These are phyloP conservation scores for Microchrysa polita DNA, from an alignment of 2,888 invertebrate species.

Conservation along the genomic window DNA sequence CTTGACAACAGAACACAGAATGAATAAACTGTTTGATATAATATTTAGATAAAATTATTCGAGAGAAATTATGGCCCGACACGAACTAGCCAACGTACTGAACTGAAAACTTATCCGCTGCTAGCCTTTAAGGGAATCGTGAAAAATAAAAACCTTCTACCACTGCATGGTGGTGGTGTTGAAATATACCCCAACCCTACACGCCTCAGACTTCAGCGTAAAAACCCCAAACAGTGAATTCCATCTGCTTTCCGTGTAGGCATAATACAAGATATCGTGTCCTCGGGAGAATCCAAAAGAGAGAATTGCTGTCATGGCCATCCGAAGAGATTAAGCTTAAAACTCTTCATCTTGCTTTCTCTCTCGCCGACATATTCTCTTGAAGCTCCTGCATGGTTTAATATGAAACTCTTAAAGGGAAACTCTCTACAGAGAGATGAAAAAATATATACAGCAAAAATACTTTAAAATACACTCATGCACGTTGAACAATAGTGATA, in stretches of 20 bases:
- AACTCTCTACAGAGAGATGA: not conserved
- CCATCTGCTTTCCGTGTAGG: conserved; percentile 11
- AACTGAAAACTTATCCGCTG: conserved; percentile 49
- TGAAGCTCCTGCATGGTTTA: too few species aligned
- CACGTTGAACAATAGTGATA: conserved; percentile 1
- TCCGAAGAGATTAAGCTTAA: not conserved
- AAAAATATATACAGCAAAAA: not conserved
- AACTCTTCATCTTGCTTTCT: not conserved
- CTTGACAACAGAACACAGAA: conserved; percentile 6
- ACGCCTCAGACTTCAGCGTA: not conserved
- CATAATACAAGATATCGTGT: not conserved
- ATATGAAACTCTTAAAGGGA: not conserved
- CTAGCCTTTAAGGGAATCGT: conserved; percentile 38
- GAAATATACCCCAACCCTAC: conserved; percentile 4
- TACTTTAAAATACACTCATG: conserved; percentile 5
- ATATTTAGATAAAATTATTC: conserved; percentile 45
- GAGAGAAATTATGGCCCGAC: conserved; percentile 50
- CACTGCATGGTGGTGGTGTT: conserved; percentile 35
- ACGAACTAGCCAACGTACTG: conserved; percentile 53
- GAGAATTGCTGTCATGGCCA: not conserved
- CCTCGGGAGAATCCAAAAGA: not conserved
- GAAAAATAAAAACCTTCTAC: conserved; percentile 39
- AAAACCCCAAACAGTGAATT: not conserved
- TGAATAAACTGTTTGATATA: conserved; percentile 33
- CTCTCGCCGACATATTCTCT: not conserved